Base-by-base conservation (phyloP, 2,888 invertebrate species). In the Malachius bipustulatus region DNA sequence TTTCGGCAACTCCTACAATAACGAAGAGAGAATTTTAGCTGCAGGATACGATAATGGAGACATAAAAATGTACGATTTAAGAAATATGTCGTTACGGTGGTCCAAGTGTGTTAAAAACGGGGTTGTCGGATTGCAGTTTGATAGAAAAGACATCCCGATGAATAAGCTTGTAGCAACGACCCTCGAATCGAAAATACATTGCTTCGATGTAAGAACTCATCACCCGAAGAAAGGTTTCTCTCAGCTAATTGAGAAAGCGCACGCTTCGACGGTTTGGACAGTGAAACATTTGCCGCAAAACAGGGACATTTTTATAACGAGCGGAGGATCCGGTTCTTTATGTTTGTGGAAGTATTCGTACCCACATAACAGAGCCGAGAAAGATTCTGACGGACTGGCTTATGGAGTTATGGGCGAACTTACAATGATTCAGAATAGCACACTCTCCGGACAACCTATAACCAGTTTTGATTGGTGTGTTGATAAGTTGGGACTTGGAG, bases 1-100 rank as follows among this genome's bases (percentile, higher is more conserved):
- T 1, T 93, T 96, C 56, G 94, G 93, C 0, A 83, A 94, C 64
- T 82, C 90, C 0, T 88, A 80, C 62, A 89, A 83, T 56, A 75
- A 81, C 30, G 72, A 82, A 15, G 93, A 96, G 50, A 71, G 94
- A 37, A 70, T 83, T 36, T 77, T 96, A 0, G 82, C 79, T 14
- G 87, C 93, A 6, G 96, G 96, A 1, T 96, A 93, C 54, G 94
- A 96, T 55, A 96, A 96, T 59, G 96, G 96, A 0, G 96, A 96
- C 55, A 62, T 96, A 2, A 96, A 94, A 63, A 73, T 96, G 64
- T 94, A 89, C 57, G 93, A 96, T 59, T 66, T 96, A 14, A 73
- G 81, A 39, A 75, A 76, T 3, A 84, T 93, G 80, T 67, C 75
- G 0, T 63, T 91, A 0, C 67, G 77, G 51, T 96, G 93, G 93